phyloP scores from a whole-genome alignment of 2,888 invertebrate species.

The Tuberolachnus salignus region DNA sequence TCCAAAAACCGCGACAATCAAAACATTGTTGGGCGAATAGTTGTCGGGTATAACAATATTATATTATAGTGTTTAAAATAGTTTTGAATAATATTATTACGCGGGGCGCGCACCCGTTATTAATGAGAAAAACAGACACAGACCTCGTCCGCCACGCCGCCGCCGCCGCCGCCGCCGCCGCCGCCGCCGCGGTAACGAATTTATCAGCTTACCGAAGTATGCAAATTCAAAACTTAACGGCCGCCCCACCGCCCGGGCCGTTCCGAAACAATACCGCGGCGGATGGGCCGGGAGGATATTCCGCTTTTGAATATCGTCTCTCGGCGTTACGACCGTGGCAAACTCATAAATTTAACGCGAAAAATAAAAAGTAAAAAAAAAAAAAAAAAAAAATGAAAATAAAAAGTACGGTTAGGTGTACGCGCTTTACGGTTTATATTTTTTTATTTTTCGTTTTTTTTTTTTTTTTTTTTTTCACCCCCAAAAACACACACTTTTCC shows the following conservation, averaged over 20 bases:
- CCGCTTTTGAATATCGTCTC: slow-evolving; percentile 36
- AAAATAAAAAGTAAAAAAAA: no score
- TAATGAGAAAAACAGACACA: background rate
- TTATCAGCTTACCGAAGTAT: slow-evolving; percentile 52
- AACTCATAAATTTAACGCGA: slow-evolving; percentile 38
- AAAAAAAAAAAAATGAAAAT: background rate
- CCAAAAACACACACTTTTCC: slow-evolving; percentile 28
- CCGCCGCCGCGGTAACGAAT: background rate
- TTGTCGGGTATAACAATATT: background rate
- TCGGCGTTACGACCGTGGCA: background rate
- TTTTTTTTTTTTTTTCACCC: background rate
- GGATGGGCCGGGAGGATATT: background rate
- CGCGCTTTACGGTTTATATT: background rate
- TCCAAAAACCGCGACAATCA: background rate
- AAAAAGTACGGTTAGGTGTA: slow-evolving; percentile 8
- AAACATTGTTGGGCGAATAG: slow-evolving; percentile 41
- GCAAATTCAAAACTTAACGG: slow-evolving; percentile 49
- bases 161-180: background rate
- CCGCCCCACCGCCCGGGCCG: background rate
- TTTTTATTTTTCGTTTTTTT: slow-evolving; percentile 1
- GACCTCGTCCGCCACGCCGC: background rate
- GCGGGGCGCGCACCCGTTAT: background rate
- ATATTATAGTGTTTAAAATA: slow-evolving; percentile 22
- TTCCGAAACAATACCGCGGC: slow-evolving; percentile 5
- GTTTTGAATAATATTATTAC: slow-evolving; percentile 35